Percentiles rank a stretch among this genome's conserved stretches.
Conservation (phyloP, 2,113 vertebrate genomes). For the Eurystomus gularis region DNA sequence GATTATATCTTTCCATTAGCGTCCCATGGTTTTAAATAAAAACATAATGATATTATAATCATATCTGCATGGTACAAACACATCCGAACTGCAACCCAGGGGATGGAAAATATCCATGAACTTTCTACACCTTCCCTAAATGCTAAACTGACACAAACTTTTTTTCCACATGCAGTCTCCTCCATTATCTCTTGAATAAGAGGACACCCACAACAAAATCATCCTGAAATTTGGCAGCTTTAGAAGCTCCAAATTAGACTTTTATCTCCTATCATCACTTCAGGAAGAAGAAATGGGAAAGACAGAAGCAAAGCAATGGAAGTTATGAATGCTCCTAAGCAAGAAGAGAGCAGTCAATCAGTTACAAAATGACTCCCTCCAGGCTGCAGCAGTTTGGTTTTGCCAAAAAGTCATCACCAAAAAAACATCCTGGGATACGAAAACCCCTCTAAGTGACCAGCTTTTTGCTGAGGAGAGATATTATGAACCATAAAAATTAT, state of each 20-base stretch:
- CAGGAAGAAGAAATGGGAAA: not conserved
- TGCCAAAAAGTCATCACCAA: slow-evolving; percentile 16
- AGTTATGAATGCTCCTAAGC: not conserved
- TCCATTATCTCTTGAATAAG: not conserved
- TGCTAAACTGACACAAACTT: not conserved
- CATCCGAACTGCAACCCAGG: not conserved
- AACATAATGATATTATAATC: not conserved
- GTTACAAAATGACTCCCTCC: not conserved
- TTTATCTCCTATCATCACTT: not conserved
- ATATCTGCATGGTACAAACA: not conserved
- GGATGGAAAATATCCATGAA: not conserved
- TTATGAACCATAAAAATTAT: slow-evolving; percentile 32
- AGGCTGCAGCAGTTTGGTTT: not conserved
- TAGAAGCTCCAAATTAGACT: not conserved
- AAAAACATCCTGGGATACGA: not conserved
- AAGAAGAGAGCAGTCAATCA: not conserved
- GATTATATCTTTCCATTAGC: not conserved
- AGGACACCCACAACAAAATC: not conserved
- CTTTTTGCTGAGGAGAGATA: slow-evolving; percentile 8
- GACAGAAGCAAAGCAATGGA: not conserved
- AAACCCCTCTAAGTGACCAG: not conserved
- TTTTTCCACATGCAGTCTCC: not conserved
- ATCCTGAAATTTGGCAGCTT: not conserved
- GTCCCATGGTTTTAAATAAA: not conserved
- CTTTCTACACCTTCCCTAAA: not conserved